Conservation (phyloP, 2,797 vertebrate species). For the Gambusia yucatana region DNA sequence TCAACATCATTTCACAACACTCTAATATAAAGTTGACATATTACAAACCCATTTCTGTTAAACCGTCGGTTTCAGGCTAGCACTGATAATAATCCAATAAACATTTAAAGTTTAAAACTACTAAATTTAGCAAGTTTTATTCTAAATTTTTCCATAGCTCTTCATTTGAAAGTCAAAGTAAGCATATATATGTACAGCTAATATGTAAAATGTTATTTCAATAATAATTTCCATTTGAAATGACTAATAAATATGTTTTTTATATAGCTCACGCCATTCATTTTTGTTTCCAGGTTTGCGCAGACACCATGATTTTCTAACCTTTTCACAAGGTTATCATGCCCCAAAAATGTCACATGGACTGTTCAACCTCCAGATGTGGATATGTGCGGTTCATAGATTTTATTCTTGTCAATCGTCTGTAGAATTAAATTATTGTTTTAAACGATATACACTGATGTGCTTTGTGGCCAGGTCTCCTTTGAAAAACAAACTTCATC, state of each 20-base stretch:
- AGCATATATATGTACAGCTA: background rate
- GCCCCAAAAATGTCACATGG: background rate
- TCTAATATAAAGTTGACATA: background rate
- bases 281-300: background rate
- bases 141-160: background rate
- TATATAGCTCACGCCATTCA: background rate
- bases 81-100: background rate
- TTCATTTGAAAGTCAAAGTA: background rate
- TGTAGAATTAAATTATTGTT: too few species aligned
- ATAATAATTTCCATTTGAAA: background rate
- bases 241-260: background rate
- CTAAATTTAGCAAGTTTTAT: background rate
- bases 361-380: too few species aligned
- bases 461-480: too few species aligned
- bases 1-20: background rate
- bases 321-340: background rate
- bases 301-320: background rate
- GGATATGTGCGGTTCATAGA: too few species aligned
- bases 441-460: too few species aligned
- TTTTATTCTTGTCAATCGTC: background rate
- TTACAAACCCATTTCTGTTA: background rate
- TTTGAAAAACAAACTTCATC: too few species aligned
- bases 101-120: background rate
- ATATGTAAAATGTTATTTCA: background rate
- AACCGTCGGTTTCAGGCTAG: background rate